Percentiles rank a stretch among this genome's conserved stretches.
Conservation (phyloP, 2,888 invertebrate genomes). For the Eutolmus rufibarbis region DNA sequence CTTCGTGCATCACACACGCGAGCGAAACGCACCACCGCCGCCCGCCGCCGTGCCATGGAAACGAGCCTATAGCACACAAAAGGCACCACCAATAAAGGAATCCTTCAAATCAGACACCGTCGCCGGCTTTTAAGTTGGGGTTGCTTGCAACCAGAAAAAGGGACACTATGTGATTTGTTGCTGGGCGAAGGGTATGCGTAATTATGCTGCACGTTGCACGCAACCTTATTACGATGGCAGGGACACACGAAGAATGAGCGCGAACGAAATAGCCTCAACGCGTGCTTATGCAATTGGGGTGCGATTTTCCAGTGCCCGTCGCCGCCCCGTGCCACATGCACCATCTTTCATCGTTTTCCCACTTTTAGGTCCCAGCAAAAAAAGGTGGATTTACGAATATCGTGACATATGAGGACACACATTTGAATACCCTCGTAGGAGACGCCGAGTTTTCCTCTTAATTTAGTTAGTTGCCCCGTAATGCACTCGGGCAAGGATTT, state of each 20-base stretch:
- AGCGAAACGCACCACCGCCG: not conserved
- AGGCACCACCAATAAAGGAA: conserved; percentile 32
- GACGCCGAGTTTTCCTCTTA: not conserved
- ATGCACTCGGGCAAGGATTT: not conserved
- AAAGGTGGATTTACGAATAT: not conserved
- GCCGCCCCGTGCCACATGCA: not conserved
- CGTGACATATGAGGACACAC: not conserved
- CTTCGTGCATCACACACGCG: not conserved
- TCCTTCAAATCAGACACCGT: conserved; percentile 30
- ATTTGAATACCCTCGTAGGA: not conserved
- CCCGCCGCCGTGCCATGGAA: not conserved
- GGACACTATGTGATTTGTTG: conserved; percentile 31
- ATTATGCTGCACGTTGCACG: conserved; percentile 46
- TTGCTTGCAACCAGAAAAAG: not conserved
- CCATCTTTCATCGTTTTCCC: not conserved
- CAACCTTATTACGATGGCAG: conserved; percentile 44
- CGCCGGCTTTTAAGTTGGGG: not conserved
- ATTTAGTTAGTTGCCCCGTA: not conserved
- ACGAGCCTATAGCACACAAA: not conserved
- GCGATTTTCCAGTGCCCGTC: not conserved
- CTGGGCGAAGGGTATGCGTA: conserved; percentile 42
- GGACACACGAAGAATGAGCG: conserved; percentile 12
- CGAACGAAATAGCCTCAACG: conserved; percentile 1
- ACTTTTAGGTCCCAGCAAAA: not conserved
- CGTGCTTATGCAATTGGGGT: conserved; percentile 38